phyloP scores from a whole-genome alignment of 2,113 vertebrate genomes.

The Sakesphorus luctuosus region DNA sequence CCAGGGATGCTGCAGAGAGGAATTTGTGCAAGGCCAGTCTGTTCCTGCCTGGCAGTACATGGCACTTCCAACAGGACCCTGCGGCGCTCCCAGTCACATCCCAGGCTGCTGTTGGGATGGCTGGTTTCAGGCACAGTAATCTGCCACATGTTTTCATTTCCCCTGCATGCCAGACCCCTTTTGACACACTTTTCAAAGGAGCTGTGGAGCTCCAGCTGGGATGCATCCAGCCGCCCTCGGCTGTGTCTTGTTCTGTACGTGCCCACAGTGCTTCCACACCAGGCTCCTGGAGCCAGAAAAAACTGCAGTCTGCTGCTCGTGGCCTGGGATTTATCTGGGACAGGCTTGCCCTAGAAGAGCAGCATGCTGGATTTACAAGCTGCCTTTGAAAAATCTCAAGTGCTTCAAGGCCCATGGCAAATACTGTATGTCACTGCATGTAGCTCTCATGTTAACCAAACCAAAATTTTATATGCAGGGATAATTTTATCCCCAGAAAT shows the following conservation, averaged over 20 bases:
- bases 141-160: conserved; percentile 12
- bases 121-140: neutral
- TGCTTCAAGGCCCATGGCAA: neutral
- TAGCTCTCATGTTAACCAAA: neutral
- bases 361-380: neutral
- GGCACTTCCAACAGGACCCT: neutral
- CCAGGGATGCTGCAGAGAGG: neutral
- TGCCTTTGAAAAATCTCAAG: neutral
- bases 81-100: rapidly evolving
- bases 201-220: conserved; percentile 43
- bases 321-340: rapidly evolving
- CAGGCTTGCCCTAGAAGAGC: neutral
- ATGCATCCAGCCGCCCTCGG: neutral
- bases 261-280: neutral
- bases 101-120: rapidly evolving
- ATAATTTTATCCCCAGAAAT: neutral
- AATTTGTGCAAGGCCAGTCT: neutral
- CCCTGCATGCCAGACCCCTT: neutral
- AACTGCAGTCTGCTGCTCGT: neutral
- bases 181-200: conserved; percentile 26
- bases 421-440: rapidly evolving
- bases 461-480: neutral
- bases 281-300: neutral
- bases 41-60: neutral
- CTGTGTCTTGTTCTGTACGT: neutral